Evolutionary conservation across 2,113 vertebrate species (phyloP), one percentile per base, ranked within the genome.

Genomic region (Cryptomyrus ogoouensis): DNA sequence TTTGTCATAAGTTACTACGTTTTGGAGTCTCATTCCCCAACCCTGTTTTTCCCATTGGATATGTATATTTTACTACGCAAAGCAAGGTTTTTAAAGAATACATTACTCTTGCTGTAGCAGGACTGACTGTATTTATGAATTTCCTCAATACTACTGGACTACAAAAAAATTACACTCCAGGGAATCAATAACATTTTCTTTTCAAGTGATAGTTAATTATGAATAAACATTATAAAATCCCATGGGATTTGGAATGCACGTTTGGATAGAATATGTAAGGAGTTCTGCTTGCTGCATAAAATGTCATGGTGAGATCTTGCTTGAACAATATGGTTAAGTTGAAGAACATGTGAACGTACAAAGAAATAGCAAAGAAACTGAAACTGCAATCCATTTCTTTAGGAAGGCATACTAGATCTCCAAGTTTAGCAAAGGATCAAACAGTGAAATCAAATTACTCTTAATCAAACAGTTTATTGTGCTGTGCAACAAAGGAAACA

Each of bases 391-490:
- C 50, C 52, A 31, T 13, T 56, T 39, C 42, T n/a, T 53, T 47
- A 84, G 12, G 44, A 89, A 83, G 77, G 49, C 83, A 50, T 52
- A 12, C 44, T 83, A 62, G 83, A 84, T 27, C 35, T 47, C n/a
- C 80, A 53, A 42, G 83, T 84, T 42, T 27, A 31, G n/a, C 50
- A 35, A 46, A 83, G 8, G 50, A 84, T 83, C 89, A 46, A 89
- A 89, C 52, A 84, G 50, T 50, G 49, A 89, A 89, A 83, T 62
- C 89, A 83, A 89, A 89, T 89, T 84, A 89, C 89, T 46, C 24
- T 53, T 89, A 56, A 89, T 89, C 89, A 85, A 89, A 84, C 12
- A 52, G 89, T 21, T 44, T 89, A 89, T 89, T 89, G 89, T 89
- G 39, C 77, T 62, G 52, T 46, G 77, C 77, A 89, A 89, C 77